Evolutionary conservation across 2,797 vertebrate genomes (phyloP), one percentile per base, ranked within the genome.

Genomic region (Gadopsis bispinosus): DNA sequence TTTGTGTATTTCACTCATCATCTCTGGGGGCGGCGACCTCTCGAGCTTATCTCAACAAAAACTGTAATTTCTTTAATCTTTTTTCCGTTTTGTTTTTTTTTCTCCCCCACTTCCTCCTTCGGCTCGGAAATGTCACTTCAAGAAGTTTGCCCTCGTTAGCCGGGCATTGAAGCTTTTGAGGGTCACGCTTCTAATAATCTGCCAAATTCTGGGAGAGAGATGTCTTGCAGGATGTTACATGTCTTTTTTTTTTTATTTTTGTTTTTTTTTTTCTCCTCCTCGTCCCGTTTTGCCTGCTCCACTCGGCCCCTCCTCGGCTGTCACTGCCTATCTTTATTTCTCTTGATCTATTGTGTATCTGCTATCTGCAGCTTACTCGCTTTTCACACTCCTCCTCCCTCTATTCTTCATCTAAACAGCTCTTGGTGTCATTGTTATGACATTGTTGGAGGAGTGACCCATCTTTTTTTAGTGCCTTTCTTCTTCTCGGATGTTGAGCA

Each of bases 111-210:
- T 53, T 88, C 78, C 76, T 77, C 80, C 43, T 89, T 89, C 80
- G 77, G 85, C 88, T 82, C 83, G 67, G 69, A 86, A 88, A 93
- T 88, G 89, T 87, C 88, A 89, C 83, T 85, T 75, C 68, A 71
- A 80, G 77, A 85, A 65, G 82, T 92, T 94, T 94, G 83, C 86
- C 85, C 87, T 95, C 87, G 86, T 93, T 95, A 92, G 91, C 47
- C 29, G 88, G 83, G 82, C 73, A 93, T 92, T 87, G 89, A 91
- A 93, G 84, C 87, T 85, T 89, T 73, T 79, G 74, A 86, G 86
- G 86, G 84, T 89, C 86, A 82, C 10, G 26, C 55, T 50, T 81
- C 51, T 84, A 84, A 86, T 87, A 86, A 83, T 88, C 84, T 85
- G 70, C 68, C 73, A 83, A 59, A 71, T 85, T 75, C 72, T 1